These are phyloP conservation scores for Zoroaster sp. DNA, from an alignment of 53 echinoderm and acorn worm species.

Conservation along the genomic window DNA sequence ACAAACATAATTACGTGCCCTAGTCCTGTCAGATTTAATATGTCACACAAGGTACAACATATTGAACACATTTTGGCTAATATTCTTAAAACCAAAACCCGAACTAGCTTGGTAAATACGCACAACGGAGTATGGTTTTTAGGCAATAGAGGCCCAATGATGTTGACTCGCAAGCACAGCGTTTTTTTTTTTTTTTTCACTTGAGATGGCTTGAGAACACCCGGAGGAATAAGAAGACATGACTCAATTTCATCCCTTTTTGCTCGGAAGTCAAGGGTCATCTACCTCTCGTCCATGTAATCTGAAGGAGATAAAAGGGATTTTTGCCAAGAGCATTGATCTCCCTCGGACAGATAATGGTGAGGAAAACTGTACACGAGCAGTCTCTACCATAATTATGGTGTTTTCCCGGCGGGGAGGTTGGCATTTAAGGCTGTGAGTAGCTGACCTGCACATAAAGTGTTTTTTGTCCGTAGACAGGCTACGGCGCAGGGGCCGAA, in stretches of 20 bases:
- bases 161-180: background rate
- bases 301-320: background rate
- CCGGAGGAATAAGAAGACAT: background rate
- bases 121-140: background rate
- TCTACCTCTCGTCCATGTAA: conserved; percentile 10
- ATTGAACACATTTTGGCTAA: background rate
- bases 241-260: background rate
- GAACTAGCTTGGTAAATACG: background rate
- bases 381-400: too few relatives aligned
- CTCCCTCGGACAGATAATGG: too few relatives aligned
- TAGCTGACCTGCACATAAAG: too few relatives aligned
- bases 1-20: background rate
- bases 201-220: background rate
- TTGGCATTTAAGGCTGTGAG: too few relatives aligned
- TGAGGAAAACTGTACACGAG: too few relatives aligned
- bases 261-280: conserved; percentile 17
- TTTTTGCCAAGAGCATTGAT: too few relatives aligned
- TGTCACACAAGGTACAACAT: too few relatives aligned
- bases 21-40: background rate
- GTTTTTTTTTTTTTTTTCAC: background rate
- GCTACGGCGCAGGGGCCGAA: too few relatives aligned
- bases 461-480: too few relatives aligned
- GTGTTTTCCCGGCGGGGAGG: too few relatives aligned
- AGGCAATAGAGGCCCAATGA: background rate
- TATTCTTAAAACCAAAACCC: background rate